phyloP scores from a whole-genome alignment of 2,113 vertebrate species.

The Falco punctatus region DNA sequence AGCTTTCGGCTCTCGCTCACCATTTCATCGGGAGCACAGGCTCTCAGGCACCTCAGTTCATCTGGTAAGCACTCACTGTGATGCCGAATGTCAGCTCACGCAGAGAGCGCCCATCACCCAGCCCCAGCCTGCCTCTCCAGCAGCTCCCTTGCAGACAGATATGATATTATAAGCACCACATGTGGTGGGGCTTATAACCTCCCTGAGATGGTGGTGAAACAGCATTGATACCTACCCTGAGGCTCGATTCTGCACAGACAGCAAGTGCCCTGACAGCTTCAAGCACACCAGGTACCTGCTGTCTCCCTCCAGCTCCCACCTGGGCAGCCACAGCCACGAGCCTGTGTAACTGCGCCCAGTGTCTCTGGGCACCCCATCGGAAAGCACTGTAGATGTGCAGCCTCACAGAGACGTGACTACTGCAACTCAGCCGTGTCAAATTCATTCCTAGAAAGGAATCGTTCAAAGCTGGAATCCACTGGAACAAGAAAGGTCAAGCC shows the following conservation, averaged over 20 bases:
- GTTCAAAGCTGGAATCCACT: not conserved
- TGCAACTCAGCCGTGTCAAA: not conserved
- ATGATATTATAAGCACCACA: not conserved
- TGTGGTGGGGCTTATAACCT: not conserved
- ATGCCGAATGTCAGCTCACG: not conserved
- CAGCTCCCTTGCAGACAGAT: not conserved
- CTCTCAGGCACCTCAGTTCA: not conserved
- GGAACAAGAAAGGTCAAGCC: not conserved
- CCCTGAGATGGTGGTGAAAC: not conserved
- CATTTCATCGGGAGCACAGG: not conserved
- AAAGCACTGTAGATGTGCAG: not conserved
- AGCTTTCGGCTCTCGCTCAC: not conserved
- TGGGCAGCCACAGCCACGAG: rapidly evolving
- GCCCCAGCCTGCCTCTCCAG: not conserved
- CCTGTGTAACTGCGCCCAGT: not conserved
- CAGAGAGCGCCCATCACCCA: not conserved
- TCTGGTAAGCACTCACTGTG: not conserved
- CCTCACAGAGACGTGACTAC: not conserved
- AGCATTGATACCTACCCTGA: not conserved
- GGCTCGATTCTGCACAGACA: not conserved
- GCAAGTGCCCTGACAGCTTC: rapidly evolving
- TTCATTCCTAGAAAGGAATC: not conserved
- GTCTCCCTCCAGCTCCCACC: not conserved
- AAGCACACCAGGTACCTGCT: not conserved
- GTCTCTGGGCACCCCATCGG: not conserved